Evolutionary conservation across 2,113 vertebrate genomes (phyloP), one percentile per base, ranked within the genome.

Genomic region (Solea solea): DNA sequence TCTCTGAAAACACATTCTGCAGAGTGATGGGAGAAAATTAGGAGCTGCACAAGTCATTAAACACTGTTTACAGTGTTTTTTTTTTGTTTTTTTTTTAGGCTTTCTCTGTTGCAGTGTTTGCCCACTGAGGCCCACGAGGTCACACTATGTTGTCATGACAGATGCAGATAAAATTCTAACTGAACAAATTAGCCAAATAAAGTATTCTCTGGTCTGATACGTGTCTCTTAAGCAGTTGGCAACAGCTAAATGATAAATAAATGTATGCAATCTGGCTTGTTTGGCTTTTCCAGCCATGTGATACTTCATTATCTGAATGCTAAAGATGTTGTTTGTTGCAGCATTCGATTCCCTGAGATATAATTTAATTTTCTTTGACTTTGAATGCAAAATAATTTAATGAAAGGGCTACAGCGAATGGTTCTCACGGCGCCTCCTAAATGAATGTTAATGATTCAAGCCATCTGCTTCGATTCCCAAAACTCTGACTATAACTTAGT

Each of bases 341-440:
- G 58, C 40, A n/a, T 66, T 61, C 10, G 9, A 66, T 34, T 59
- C 21, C 11, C 10, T 15, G 5, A 42, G 61, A 54, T 69, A 58
- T 65, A 46, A 82, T 82, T 68, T 46, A 28, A 84, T 80, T 76
- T 82, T 27, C 55, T 62, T 54, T 62, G 76, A 80, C 75, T 69
- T 64, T 76, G 71, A 76, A 81, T 78, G 72, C 58, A 69, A 80
- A 80, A 69, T 34, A 72, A 80, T 78, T 61, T 64, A 82, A 86
- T 80, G 64, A 84, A 80, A 80, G 66, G 44, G 68, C 70, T 46
- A 4, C 13, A 76, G 69, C 0, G 41, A 66, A 69, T 81, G 69
- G 61, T 68, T 54, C 67, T 81, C 80, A 51, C 65, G 42, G 68
- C 69, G 53, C 46, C 12, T 66, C 49, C 21, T 63, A 63, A 76